A percentile compares a stretch with the other conserved stretches of the same genome.
phyloP scores from a whole-genome alignment of 2,113 vertebrate species.

The Aptenodytes patagonicus region DNA sequence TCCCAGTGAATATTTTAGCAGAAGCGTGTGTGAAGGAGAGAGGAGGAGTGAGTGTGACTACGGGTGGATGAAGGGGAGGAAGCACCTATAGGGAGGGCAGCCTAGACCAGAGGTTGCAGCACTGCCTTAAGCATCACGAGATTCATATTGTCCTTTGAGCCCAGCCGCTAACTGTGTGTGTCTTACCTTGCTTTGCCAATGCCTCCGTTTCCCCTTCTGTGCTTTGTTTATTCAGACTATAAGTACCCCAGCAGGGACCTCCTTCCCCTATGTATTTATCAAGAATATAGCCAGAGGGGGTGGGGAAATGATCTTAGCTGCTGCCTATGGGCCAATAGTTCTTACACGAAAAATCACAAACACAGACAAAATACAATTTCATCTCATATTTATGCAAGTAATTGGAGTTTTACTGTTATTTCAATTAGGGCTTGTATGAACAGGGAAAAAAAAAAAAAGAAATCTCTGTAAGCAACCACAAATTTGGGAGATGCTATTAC shows the following conservation, averaged over 20 bases:
- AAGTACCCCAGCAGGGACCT: background rate
- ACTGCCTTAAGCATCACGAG: background rate
- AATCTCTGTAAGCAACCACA: background rate
- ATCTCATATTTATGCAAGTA: background rate
- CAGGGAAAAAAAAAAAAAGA: background rate
- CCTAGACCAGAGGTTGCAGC: background rate
- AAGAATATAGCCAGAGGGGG: background rate
- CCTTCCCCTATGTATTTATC: background rate
- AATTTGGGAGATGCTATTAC: background rate
- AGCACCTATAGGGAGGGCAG: background rate
- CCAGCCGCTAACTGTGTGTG: fast-evolving
- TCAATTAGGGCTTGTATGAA: background rate
- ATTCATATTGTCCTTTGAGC: fast-evolving
- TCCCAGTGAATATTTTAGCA: background rate
- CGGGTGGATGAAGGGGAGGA: background rate
- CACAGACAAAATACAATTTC: background rate
- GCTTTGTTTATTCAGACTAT: background rate
- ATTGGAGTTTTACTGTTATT: background rate
- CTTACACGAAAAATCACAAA: background rate
- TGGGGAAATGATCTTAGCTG: background rate
- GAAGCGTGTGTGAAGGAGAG: background rate
- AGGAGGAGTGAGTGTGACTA: fast-evolving
- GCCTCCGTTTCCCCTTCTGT: background rate
- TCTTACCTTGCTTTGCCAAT: background rate
- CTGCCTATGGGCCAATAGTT: background rate